Base-by-base conservation (phyloP, 2,888 invertebrate species). In the Dendrolimus pini region DNA sequence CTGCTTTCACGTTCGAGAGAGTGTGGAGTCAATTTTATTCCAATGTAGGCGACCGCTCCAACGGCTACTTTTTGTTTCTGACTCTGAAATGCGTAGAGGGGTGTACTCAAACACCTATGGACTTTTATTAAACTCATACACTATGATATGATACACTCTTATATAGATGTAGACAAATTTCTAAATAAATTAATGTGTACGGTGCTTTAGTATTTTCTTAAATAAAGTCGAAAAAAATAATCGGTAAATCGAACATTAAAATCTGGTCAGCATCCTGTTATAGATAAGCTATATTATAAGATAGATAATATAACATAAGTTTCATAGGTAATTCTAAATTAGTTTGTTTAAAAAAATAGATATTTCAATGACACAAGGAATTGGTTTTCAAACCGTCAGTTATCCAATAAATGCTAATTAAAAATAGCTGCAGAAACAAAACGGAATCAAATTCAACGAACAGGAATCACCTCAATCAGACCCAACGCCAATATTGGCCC, bases 11-110 rank as follows among this genome's bases (percentile, higher is more conserved):
- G 86, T 89, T 85, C 85, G 89, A 89, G 82, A 89, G 90, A 89
- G 89, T 88, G 88, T 88, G 88, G 89, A 90, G 90, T 89, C 89
- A 89, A 89, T 90, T 90, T 90, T 90, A 89, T 89, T 88, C 90
- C 89, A 85, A 89, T 89, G 89, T 88, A 88, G 89, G 86, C 88
- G 84, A 86, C 89, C 88, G 81, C 87, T 89, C 88, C 85, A 80
- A 82, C 80, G 75, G 83, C 82, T 81, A 88, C 89, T 90, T 90
- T 90, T 90, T 90, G 87, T 83, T 89, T 87, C 88, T 89, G 84
- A 79, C 81, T 79, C 75, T 85, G 89, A 85, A 90, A 89, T 85
- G 87, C 84, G 87, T 89, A 82, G 77, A 85, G 82, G 80, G 78
- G 76, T 85, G 87, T 87, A 83, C 86, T 89, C 86, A 83, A 88